Evolutionary conservation across 2,113 vertebrate species (phyloP).

Genomic region (Scophthalmus maximus): DNA sequence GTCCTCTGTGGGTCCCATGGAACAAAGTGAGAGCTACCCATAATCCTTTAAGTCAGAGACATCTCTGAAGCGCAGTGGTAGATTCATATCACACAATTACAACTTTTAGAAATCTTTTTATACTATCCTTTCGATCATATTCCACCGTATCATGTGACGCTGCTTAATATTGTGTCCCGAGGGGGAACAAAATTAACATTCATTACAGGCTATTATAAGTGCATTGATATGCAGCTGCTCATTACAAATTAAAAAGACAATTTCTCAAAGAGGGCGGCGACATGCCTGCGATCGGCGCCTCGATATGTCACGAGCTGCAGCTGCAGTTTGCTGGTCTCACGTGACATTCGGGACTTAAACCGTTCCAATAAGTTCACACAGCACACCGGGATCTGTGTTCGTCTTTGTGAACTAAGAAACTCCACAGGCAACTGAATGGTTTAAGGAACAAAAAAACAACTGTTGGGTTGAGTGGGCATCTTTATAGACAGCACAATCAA

Average conservation of each 20-base stretch:
- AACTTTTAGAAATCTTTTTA: conserved; percentile 31
- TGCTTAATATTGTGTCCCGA: conserved; percentile 31
- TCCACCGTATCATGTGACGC: conserved; percentile 25
- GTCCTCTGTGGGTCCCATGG: conserved; percentile 20
- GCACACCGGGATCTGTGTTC: conserved; percentile 13
- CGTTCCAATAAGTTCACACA: conserved; percentile 3
- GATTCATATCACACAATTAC: conserved; percentile 49
- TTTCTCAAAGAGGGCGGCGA: conserved; percentile 58
- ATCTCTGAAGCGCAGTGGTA: conserved; percentile 2
- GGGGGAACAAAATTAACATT: conserved; percentile 51
- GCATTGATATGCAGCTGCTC: conserved; percentile 58
- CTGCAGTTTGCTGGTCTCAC: not conserved
- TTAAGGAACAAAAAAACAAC: not conserved
- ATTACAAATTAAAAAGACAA: conserved; percentile 71
- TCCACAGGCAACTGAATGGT: not conserved
- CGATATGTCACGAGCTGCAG: conserved; percentile 15
- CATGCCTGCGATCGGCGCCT: conserved; percentile 45
- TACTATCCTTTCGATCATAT: conserved; percentile 29
- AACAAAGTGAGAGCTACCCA: conserved; percentile 13
- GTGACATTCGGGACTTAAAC: conserved; percentile 4
- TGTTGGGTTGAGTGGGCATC: not conserved
- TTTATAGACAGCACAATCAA: too few species aligned
- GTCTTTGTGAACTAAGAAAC: conserved; percentile 11
- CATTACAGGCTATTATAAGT: conserved; percentile 71
- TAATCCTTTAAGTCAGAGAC: conserved; percentile 26